Conservation (phyloP, 2,113 vertebrate species). For the human (Homo sapiens) region GRCh38 chr9:115292501-115293000, state of each 20-base stretch:
- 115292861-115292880: background rate
- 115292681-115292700: conserved; percentile 16
- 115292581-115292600: background rate
- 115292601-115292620: background rate
- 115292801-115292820: conserved; percentile 32
- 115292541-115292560: conserved; percentile 15
- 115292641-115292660: background rate
- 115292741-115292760: conserved; percentile 69
- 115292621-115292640: background rate
- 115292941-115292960: conserved; percentile 33
- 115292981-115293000: conserved; percentile 59
- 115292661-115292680: conserved; percentile 57
- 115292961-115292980: conserved; percentile 58
- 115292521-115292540: background rate
- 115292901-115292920: conserved; percentile 65
- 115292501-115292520: background rate
- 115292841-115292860: conserved; percentile 31
- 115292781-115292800: conserved; percentile 75
- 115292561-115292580: background rate
- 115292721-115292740: conserved; percentile 49
- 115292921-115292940: background rate
- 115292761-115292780: conserved; percentile 70
- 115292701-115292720: conserved; percentile 32
- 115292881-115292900: conserved; percentile 43
- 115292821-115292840: conserved; percentile 53